Conservation (phyloP, 2,113 vertebrate genomes). For the Naja naja region DNA sequence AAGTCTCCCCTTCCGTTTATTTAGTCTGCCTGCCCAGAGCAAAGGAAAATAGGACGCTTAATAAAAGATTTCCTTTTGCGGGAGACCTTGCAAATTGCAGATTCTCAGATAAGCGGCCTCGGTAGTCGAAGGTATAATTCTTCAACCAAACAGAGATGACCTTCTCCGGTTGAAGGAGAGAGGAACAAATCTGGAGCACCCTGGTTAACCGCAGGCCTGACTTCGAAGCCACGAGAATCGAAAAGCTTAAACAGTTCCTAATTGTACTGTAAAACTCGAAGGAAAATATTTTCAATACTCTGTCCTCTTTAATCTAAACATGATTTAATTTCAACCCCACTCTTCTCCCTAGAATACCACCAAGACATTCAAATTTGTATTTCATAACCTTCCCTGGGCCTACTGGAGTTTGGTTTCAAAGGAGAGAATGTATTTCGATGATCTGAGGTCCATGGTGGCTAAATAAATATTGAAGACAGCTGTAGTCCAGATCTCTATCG, state of each 20-base stretch:
- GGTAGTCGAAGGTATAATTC: conserved; percentile 56
- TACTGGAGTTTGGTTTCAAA: not conserved
- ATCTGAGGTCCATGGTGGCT: not conserved
- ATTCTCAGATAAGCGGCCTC: conserved; percentile 63
- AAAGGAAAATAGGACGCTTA: conserved; percentile 78
- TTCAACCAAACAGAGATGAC: conserved; percentile 45
- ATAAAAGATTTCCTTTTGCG: conserved; percentile 80
- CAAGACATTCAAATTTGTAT: conserved; percentile 36
- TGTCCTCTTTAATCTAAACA: conserved; percentile 58
- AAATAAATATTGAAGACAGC: not conserved
- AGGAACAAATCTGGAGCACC: conserved; percentile 50
- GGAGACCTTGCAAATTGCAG: conserved; percentile 69
- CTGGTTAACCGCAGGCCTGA: conserved; percentile 64
- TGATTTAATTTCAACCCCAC: conserved; percentile 50
- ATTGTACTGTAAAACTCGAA: conserved; percentile 62
- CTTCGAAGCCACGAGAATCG: conserved; percentile 47
- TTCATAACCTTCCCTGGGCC: conserved; percentile 13
- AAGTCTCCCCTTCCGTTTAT: conserved; percentile 76
- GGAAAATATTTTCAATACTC: conserved; percentile 59
- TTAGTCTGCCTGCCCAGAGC: conserved; percentile 78
- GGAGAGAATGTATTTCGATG: not conserved
- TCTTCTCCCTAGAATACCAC: conserved; percentile 34
- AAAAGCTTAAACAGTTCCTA: conserved; percentile 64
- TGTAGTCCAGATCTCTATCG: not conserved
- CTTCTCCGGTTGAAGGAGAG: conserved; percentile 51